A percentile compares a stretch with the other conserved stretches of the same genome.
phyloP scores from a whole-genome alignment of 2,113 vertebrate genomes.

The Tychaedon coryphoeus region DNA sequence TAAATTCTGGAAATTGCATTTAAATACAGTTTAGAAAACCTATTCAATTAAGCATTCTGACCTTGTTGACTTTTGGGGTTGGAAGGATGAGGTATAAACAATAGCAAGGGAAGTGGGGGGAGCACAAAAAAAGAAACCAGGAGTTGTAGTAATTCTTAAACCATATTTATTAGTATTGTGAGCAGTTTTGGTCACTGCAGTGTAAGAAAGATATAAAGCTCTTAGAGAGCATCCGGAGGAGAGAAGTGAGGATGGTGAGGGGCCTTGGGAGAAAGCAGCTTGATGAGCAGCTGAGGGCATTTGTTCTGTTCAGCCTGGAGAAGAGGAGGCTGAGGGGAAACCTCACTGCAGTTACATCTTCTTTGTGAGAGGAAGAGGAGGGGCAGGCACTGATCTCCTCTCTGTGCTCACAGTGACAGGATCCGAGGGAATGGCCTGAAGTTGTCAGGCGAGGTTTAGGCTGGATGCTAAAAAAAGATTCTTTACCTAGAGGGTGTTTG shows the following conservation, averaged over 20 bases:
- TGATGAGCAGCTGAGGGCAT: neutral
- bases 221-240: neutral
- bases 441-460: neutral
- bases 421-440: neutral
- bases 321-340: neutral
- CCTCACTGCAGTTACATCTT: neutral
- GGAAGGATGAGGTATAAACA: neutral
- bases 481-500: neutral
- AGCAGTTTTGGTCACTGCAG: neutral
- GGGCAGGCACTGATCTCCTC: neutral
- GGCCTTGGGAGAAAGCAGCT: neutral
- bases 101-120: fast-evolving
- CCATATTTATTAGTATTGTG: neutral
- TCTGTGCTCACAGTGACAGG: neutral
- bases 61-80: neutral
- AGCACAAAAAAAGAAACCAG: neutral
- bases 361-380: neutral
- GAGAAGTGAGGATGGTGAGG: neutral
- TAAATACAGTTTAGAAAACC: neutral
- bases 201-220: neutral
- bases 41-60: neutral
- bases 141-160: neutral
- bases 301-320: neutral
- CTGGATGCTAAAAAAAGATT: neutral
- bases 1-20: neutral